phyloP scores from a whole-genome alignment of 1,140 invertebrate species.

The Arion vulgaris region DNA sequence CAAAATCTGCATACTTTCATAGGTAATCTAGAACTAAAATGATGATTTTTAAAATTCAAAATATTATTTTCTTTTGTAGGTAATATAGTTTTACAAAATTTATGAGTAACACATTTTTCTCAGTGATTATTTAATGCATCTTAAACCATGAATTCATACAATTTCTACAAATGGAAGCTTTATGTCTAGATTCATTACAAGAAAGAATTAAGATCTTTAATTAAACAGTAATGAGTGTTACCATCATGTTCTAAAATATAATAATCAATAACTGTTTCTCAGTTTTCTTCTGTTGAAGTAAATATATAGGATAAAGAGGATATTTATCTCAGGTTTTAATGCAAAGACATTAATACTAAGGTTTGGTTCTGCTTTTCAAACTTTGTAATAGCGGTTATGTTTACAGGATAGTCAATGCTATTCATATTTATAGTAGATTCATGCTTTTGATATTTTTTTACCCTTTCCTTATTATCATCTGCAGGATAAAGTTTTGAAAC shows the following conservation, averaged over 20 bases:
- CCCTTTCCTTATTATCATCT: conserved; percentile 9
- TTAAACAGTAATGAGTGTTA: no score
- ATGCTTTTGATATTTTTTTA: conserved; percentile 9
- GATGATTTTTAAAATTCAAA: conserved; percentile 9
- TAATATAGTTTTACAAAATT: conserved; percentile 10
- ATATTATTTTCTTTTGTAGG: background rate
- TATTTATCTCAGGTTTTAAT: background rate
- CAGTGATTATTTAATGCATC: conserved; percentile 3
- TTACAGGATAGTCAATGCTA: conserved; percentile 11
- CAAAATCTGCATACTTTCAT: no score
- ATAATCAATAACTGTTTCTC: conserved; percentile 1
- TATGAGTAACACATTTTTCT: conserved; percentile 8
- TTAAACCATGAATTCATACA: background rate
- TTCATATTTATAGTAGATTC: conserved; percentile 4
- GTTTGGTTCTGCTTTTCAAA: no score
- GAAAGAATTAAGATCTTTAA: no score
- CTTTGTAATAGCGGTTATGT: no score
- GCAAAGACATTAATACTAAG: conserved; percentile 12
- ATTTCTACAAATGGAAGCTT: conserved; percentile 10
- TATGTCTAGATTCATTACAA: no score
- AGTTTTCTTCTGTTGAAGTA: conserved; percentile 1
- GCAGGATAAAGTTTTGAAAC: background rate
- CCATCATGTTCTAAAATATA: background rate
- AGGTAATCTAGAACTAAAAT: background rate
- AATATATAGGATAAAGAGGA: conserved; percentile 8